Conservation (phyloP, 2,888 invertebrate genomes). For the Gisinianus flammeolus region DNA sequence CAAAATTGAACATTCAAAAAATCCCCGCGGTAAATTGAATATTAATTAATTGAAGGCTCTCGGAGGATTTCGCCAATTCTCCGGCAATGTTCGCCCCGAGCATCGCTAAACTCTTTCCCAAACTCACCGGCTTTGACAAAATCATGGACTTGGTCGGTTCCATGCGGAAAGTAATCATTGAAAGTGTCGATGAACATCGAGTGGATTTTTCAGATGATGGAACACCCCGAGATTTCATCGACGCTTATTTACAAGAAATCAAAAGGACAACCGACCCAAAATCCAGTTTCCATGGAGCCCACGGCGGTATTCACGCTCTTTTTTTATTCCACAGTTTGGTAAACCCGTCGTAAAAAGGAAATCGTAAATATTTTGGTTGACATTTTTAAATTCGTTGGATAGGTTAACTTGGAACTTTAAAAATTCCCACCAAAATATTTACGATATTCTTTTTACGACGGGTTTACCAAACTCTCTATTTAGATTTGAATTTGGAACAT, state of each 20-base stretch:
- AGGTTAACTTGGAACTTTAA: too few species aligned
- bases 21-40: not conserved
- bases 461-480: too few species aligned
- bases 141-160: not conserved
- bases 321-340: not conserved
- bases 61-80: not conserved
- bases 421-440: too few species aligned
- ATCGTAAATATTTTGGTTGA: too few species aligned
- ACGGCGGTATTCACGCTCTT: not conserved
- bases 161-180: not conserved
- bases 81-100: not conserved
- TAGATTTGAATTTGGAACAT: too few species aligned
- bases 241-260: not conserved
- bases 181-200: not conserved
- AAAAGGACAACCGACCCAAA: not conserved
- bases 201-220: not conserved
- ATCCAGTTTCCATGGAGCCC: not conserved
- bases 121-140: not conserved
- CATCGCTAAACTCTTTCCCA: not conserved
- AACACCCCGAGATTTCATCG: not conserved
- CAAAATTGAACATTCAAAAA: not conserved
- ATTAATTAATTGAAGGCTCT: not conserved
- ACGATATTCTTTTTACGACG: too few species aligned
- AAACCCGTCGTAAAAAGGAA: too few species aligned
- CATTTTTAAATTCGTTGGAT: too few species aligned